A percentile compares a stretch with the other conserved stretches of the same genome.
Evolutionary conservation across 2,113 vertebrate species (phyloP).

Genomic region (Atrichornis clamosus): DNA sequence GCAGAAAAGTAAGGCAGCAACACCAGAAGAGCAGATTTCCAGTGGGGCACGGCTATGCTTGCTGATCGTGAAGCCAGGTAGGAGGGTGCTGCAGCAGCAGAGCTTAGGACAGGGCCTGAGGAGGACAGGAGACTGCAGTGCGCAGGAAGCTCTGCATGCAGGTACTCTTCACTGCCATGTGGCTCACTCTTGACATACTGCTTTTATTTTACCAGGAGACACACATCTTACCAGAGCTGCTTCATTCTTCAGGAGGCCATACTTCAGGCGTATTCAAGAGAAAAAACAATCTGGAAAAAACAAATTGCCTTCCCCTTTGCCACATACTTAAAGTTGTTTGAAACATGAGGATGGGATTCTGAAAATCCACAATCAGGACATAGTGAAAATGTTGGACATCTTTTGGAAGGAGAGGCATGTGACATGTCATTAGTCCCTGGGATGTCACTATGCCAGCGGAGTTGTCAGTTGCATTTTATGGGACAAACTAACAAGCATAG

Average conservation of each 20-base stretch:
- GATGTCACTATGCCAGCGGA: neutral
- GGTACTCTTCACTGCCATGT: fast-evolving
- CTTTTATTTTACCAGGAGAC: neutral
- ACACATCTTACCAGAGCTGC: neutral
- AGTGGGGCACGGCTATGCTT: fast-evolving
- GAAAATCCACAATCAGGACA: neutral
- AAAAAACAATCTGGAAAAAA: neutral
- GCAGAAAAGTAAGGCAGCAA: neutral
- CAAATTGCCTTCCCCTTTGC: neutral
- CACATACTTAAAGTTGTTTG: neutral
- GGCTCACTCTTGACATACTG: neutral
- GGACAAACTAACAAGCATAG: neutral
- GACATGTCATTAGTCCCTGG: neutral
- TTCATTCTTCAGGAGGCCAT: neutral
- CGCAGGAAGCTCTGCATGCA: fast-evolving
- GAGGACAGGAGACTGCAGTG: neutral
- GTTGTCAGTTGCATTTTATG: neutral
- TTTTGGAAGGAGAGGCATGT: neutral
- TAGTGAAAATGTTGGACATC: neutral
- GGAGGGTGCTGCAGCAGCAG: neutral
- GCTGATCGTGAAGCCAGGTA: neutral
- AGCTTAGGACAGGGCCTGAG: neutral
- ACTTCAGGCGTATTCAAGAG: neutral
- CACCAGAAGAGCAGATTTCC: neutral
- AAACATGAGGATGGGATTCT: neutral